A percentile compares a stretch with the other conserved stretches of the same genome.
phyloP scores from a whole-genome alignment of 2,113 vertebrate species.

The Coptodon bakossiorum region DNA sequence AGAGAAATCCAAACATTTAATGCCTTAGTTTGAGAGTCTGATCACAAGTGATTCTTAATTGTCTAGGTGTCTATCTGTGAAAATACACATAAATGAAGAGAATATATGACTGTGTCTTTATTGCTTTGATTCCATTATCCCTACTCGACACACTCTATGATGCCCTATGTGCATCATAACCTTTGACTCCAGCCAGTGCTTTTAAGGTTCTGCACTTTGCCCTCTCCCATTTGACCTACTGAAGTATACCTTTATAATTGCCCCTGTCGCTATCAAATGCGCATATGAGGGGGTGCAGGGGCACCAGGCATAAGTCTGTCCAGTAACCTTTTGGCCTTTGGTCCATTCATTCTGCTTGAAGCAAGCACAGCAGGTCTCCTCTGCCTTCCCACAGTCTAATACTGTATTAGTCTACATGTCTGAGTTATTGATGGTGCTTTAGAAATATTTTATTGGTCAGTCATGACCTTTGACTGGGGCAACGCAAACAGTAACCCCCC shows the following conservation, averaged over 20 bases:
- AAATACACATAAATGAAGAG: neutral
- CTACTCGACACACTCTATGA: constrained; percentile 18
- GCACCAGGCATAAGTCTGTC: constrained; percentile 53
- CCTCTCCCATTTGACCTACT: constrained; percentile 74
- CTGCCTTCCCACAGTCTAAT: constrained; percentile 54
- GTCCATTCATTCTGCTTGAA: constrained; percentile 61
- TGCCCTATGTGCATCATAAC: constrained; percentile 61
- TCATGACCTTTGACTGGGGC: constrained; percentile 71
- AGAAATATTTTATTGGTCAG: constrained; percentile 73
- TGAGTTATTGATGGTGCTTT: constrained; percentile 67
- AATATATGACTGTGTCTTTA: constrained; percentile 27
- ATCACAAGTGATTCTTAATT: neutral
- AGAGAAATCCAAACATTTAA: neutral
- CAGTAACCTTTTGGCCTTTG: constrained; percentile 71
- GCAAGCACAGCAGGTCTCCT: constrained; percentile 33
- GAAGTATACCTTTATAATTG: constrained; percentile 78
- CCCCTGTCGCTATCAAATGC: constrained; percentile 68
- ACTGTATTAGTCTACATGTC: constrained; percentile 74
- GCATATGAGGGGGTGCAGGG: constrained; percentile 59
- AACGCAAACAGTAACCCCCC: constrained; percentile 63
- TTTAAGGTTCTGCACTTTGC: constrained; percentile 74
- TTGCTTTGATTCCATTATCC: constrained; percentile 52
- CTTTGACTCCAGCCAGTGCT: constrained; percentile 72
- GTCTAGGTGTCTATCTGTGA: neutral
- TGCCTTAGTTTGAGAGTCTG: neutral